Percentiles rank a stretch among this genome's conserved stretches.
phyloP scores from a whole-genome alignment of 2,113 vertebrate genomes.

The Calyptomena viridis region DNA sequence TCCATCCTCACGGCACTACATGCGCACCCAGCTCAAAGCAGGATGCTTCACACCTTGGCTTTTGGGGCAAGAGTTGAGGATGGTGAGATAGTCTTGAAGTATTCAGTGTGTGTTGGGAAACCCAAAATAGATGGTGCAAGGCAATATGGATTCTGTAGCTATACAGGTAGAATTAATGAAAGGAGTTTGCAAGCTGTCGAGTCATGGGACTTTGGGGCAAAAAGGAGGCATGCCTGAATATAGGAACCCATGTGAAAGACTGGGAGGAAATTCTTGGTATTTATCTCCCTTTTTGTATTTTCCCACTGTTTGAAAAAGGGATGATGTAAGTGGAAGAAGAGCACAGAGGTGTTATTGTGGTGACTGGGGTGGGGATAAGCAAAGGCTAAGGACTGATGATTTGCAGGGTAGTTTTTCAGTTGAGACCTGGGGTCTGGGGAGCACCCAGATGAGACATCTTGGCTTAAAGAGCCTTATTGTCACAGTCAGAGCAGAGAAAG shows the following conservation, averaged over 20 bases:
- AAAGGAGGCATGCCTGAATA: background rate
- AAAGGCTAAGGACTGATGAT: background rate
- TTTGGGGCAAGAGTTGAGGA: constrained; percentile 41
- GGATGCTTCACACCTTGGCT: constrained; percentile 31
- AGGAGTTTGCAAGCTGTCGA: background rate
- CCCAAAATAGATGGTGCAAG: constrained; percentile 26
- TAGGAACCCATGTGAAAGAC: background rate
- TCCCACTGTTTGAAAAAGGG: background rate
- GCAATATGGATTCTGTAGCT: background rate
- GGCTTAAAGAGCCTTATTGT: background rate
- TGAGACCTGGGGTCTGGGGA: background rate
- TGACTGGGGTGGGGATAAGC: background rate
- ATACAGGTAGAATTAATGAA: background rate
- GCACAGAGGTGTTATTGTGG: background rate
- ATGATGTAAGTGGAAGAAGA: background rate
- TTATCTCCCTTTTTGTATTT: background rate
- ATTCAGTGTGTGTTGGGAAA: background rate
- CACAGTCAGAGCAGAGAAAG: background rate
- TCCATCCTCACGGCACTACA: background rate
- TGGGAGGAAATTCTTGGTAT: background rate
- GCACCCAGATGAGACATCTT: background rate
- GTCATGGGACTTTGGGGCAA: background rate
- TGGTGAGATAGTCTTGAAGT: background rate
- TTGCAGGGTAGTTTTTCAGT: background rate
- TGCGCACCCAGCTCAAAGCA: constrained; percentile 7